Base-by-base conservation (phyloP, 2,113 vertebrate genomes). In the human region DNA sequence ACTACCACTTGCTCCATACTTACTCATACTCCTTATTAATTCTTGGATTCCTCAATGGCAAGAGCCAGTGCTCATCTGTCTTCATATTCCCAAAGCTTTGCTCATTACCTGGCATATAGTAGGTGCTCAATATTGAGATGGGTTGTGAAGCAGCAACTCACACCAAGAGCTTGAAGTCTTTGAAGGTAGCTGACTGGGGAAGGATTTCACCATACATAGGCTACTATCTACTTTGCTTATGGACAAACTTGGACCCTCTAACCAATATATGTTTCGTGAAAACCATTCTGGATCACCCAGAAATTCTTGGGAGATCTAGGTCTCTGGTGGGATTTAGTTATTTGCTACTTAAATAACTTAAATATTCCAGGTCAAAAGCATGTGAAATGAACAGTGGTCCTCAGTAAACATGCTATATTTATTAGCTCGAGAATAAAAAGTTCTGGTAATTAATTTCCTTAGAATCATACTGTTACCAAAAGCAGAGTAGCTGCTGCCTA, bases 341-440 rank as follows among this genome's bases (percentile, higher is more conserved):
- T 64, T 81, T 85, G 22, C 68, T 57, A 68, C n/a, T 82, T 93
- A 45, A 84, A 85, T 70, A 84, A 40, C 32, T 23, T 75, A 61
- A 73, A 89, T 20, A n/a, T 81, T 88, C 85, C 64, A 35, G 8
- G 52, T 79, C 57, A 68, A 70, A 93, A 35, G 32, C 48, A 80
- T 79, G 76, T 32, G 25, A 82, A 90, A 70, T 43, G 27, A 82
- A 82, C 9, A 61, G 17, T 32, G 23, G 68, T 61, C 45, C 84
- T 57, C 8, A 4, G 2, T 52, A 76, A 10, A 16, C 14, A 1
- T 23, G 25, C 23, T 27, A 13, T 64, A 68, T 70, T 94, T 48
- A 92, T 84, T 61, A 88, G 9, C 55, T 59, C 78, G 68, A 89
- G 78, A 89, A 72, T 80, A 90, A 90, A 81, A 92, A 50, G 30